Evolutionary conservation across 2,113 vertebrate species (phyloP).

Genomic region (Mormoops blainvillei): DNA sequence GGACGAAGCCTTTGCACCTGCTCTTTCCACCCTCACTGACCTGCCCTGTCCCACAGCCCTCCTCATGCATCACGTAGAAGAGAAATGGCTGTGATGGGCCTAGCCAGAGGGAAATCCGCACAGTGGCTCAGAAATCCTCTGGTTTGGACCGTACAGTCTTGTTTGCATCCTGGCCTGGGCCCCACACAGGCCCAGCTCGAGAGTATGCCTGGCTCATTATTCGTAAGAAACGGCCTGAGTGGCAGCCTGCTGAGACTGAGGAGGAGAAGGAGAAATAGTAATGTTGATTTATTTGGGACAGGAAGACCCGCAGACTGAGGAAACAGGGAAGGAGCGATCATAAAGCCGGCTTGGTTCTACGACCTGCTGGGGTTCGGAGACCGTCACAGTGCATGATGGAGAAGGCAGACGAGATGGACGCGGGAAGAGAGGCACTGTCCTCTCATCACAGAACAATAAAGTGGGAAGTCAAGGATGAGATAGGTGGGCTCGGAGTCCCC

Average conservation of each 20-base stretch:
- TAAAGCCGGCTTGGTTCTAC: not conserved
- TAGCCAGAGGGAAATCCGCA: not conserved
- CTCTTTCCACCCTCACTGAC: not conserved
- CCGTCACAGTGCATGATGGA: not conserved
- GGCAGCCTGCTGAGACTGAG: constrained; percentile 67
- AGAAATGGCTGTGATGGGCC: not conserved
- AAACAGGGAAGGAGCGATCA: not conserved
- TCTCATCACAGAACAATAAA: not conserved
- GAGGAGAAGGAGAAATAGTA: constrained; percentile 65
- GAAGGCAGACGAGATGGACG: not conserved
- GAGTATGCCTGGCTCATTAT: constrained; percentile 60
- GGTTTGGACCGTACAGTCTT: not conserved
- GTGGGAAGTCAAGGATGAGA: not conserved
- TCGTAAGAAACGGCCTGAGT: constrained; percentile 68
- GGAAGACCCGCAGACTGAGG: not conserved
- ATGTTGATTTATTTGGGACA: constrained; percentile 69
- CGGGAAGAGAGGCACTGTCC: not conserved
- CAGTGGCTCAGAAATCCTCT: not conserved
- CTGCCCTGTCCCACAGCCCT: not conserved
- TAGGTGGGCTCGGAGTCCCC: not conserved
- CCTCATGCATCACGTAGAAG: not conserved
- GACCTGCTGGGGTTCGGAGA: not conserved
- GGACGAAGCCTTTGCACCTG: not conserved
- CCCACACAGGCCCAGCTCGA: not conserved
- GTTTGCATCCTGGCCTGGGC: not conserved